These are phyloP conservation scores for Pollenia amentaria DNA, from an alignment of 2,888 invertebrate species.

Conservation along the genomic window DNA sequence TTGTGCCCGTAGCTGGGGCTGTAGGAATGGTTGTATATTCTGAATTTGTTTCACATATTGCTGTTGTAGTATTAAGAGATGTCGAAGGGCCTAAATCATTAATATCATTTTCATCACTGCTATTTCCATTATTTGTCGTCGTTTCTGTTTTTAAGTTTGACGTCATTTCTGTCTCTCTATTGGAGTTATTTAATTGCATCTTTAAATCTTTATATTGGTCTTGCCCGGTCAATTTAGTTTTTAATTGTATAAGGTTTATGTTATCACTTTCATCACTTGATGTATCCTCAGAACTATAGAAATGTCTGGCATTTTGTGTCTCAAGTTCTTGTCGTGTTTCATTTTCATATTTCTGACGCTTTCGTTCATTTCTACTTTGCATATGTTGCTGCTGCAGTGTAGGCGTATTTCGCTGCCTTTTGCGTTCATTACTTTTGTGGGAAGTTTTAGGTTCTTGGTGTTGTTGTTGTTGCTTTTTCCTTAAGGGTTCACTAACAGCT, in stretches of 20 bases:
- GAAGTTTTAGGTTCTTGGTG: slow-evolving; percentile 3
- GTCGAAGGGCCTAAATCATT: background rate
- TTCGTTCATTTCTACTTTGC: background rate
- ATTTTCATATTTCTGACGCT: slow-evolving; percentile 41
- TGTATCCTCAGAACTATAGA: slow-evolving; percentile 16
- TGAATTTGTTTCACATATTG: background rate
- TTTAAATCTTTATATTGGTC: background rate
- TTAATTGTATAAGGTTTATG: slow-evolving; percentile 65
- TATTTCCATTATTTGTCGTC: slow-evolving; percentile 7
- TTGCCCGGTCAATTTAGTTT: slow-evolving; percentile 60
- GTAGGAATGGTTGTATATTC: slow-evolving; percentile 42
- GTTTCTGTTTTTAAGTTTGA: background rate
- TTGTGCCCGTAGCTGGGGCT: background rate
- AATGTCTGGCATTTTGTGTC: background rate
- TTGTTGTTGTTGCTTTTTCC: slow-evolving; percentile 46
- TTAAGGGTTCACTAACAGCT: slow-evolving; percentile 62
- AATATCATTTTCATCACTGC: slow-evolving; percentile 9
- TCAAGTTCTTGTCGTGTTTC: background rate
- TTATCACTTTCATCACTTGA: slow-evolving; percentile 72
- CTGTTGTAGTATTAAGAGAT: background rate
- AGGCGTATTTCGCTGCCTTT: slow-evolving; percentile 37
- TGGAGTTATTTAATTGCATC: background rate
- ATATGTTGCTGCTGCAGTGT: background rate
- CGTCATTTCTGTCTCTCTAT: background rate
- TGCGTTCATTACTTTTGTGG: slow-evolving; percentile 51